A percentile compares a stretch with the other conserved stretches of the same genome.
These are phyloP conservation scores for Austrolebias charrua DNA, from an alignment of 2,797 vertebrate species.

Conservation along the genomic window DNA sequence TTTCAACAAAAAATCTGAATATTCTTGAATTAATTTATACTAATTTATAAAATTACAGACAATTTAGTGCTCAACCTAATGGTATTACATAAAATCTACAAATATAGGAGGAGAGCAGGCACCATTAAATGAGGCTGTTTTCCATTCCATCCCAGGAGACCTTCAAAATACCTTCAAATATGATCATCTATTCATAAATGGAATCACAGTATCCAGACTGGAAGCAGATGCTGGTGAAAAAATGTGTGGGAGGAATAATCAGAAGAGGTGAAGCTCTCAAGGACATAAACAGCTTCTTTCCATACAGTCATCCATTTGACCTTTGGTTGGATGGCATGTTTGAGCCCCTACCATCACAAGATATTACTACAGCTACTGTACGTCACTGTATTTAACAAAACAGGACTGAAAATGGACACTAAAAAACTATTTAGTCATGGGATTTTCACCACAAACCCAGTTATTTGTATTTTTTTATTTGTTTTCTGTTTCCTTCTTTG, in stretches of 20 bases:
- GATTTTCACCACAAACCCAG: too few species aligned
- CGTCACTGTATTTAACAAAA: too few species aligned
- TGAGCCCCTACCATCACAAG: not conserved
- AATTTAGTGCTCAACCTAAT: not conserved
- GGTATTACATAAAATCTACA: not conserved
- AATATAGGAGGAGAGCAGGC: constrained; percentile 9
- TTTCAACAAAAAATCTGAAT: too few species aligned
- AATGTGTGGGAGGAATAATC: constrained; percentile 35
- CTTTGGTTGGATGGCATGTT: constrained; percentile 12
- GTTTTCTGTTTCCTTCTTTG: too few species aligned
- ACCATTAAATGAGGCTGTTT: constrained; percentile 40
- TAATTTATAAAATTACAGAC: not conserved
- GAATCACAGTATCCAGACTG: constrained; percentile 33
- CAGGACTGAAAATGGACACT: too few species aligned
- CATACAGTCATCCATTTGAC: constrained; percentile 20
- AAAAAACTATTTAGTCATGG: too few species aligned
- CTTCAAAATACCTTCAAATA: constrained; percentile 54
- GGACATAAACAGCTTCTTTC: constrained; percentile 39
- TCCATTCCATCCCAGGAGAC: constrained; percentile 32
- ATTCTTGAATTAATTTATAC: too few species aligned
- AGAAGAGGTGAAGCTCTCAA: constrained; percentile 48
- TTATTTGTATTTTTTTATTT: too few species aligned
- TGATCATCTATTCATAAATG: constrained; percentile 47
- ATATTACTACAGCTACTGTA: too few species aligned
- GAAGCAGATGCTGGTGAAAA: constrained; percentile 39